These are phyloP conservation scores for Platichthys stellatus DNA, from an alignment of 2,113 vertebrate genomes.

Conservation along the genomic window DNA sequence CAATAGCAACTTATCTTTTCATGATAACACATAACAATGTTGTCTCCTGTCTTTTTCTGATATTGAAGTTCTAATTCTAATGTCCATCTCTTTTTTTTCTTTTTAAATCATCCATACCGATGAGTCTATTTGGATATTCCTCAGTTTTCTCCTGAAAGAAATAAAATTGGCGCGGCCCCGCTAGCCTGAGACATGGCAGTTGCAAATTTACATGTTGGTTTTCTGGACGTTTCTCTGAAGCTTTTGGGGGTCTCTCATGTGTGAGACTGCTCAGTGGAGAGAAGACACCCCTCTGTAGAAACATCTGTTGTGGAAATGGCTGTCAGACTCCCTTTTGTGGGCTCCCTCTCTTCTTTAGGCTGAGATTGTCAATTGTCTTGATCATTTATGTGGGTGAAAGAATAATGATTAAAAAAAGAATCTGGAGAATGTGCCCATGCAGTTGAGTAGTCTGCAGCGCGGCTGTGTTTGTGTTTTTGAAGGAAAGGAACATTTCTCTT, in stretches of 20 bases:
- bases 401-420: conserved; percentile 68
- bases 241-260: conserved; percentile 85
- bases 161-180: conserved; percentile 57
- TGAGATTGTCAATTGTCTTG: conserved; percentile 83
- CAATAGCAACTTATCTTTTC: conserved; percentile 95
- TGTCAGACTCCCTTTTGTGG: conserved; percentile 84
- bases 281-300: conserved; percentile 86
- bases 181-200: conserved; percentile 74
- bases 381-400: conserved; percentile 80
- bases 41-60: conserved; percentile 74
- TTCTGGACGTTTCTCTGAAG: conserved; percentile 83
- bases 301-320: conserved; percentile 87
- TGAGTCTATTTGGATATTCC: conserved; percentile 45
- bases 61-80: conserved; percentile 83
- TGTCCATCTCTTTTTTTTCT: conserved; percentile 72
- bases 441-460: conserved; percentile 63
- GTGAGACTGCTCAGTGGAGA: conserved; percentile 86
- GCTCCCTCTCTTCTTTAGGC: conserved; percentile 73
- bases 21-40: conserved; percentile 93
- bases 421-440: conserved; percentile 65
- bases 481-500: conserved; percentile 39
- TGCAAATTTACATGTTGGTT: conserved; percentile 84
- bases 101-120: conserved; percentile 48
- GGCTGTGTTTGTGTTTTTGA: conserved; percentile 32
- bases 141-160: background rate